Evolutionary conservation across 2,797 vertebrate species (phyloP).

Genomic region (Macrochelys suwanniensis): DNA sequence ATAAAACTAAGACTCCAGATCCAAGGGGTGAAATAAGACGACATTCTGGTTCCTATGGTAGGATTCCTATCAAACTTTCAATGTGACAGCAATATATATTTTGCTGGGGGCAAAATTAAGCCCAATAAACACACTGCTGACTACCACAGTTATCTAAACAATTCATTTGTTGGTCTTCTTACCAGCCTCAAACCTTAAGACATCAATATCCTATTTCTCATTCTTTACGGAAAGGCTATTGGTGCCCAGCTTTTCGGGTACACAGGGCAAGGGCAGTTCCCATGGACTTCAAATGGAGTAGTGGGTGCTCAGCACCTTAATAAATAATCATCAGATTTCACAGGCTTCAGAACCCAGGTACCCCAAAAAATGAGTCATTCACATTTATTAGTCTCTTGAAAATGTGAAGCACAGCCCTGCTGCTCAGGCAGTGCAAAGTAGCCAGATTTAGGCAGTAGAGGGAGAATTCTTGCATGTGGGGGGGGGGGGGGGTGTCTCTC

Average conservation of each 20-base stretch:
- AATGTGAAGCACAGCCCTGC: background rate
- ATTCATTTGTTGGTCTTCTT: background rate
- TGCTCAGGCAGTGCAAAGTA: background rate
- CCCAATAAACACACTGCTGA: background rate
- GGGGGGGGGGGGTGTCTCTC: too few relatives aligned
- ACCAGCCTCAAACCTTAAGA: background rate
- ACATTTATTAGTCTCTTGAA: background rate
- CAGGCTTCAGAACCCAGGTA: background rate
- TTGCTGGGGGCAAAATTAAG: background rate
- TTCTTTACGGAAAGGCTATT: background rate
- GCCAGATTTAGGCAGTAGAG: background rate
- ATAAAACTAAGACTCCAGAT: rapidly evolving
- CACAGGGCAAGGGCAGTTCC: background rate
- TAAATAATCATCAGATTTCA: background rate
- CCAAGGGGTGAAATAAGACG: background rate
- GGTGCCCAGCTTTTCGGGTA: rapidly evolving
- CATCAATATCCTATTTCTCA: background rate
- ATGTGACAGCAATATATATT: background rate
- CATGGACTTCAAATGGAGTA: rapidly evolving
- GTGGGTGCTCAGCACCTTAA: background rate
- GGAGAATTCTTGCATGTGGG: too few relatives aligned
- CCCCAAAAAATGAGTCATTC: background rate
- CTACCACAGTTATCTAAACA: background rate
- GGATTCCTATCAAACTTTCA: background rate
- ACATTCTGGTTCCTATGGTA: background rate